Evolutionary conservation across 2,113 vertebrate genomes (phyloP).

Genomic region (Clarias macrocephalus): DNA sequence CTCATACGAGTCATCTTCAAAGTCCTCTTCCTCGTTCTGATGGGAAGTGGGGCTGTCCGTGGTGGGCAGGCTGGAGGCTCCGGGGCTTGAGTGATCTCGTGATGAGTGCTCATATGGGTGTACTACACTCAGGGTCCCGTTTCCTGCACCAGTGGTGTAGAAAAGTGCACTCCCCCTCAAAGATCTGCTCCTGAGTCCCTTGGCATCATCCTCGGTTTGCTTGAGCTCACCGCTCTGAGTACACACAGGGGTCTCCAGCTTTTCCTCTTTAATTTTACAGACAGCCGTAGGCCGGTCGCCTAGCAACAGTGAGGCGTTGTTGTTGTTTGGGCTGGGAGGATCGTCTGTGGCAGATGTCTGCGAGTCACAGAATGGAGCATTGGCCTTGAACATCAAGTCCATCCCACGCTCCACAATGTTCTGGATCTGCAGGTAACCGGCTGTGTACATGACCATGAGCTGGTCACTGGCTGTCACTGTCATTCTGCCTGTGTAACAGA

Average conservation of each 20-base stretch:
- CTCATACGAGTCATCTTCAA: conserved; percentile 91
- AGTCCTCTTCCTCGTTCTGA: conserved; percentile 90
- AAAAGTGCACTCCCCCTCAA: conserved; percentile 67
- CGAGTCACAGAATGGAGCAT: conserved; percentile 93
- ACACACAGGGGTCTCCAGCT: conserved; percentile 77
- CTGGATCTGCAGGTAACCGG: conserved; percentile 98
- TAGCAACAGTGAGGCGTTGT: conserved; percentile 65
- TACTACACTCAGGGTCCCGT: conserved; percentile 81
- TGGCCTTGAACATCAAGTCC: conserved; percentile 96
- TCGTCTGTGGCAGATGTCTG: conserved; percentile 90
- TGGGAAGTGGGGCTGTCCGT: conserved; percentile 94
- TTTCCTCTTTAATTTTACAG: conserved; percentile 90
- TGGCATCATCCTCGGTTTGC: conserved; percentile 56
- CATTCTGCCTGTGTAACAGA: conserved; percentile 95
- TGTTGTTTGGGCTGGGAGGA: conserved; percentile 81
- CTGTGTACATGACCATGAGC: conserved; percentile 98
- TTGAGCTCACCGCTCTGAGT: conserved; percentile 65
- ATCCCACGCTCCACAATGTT: conserved; percentile 96
- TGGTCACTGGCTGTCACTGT: conserved; percentile 95
- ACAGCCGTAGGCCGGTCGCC: conserved; percentile 77
- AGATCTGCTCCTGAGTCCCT: conserved; percentile 53
- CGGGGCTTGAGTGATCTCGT: conserved; percentile 87
- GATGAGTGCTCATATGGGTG: conserved; percentile 76
- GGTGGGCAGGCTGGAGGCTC: conserved; percentile 88
- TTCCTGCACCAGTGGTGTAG: conserved; percentile 58